Evolutionary conservation across 2,797 vertebrate species (phyloP).

Genomic region (Protonibea diacanthus): DNA sequence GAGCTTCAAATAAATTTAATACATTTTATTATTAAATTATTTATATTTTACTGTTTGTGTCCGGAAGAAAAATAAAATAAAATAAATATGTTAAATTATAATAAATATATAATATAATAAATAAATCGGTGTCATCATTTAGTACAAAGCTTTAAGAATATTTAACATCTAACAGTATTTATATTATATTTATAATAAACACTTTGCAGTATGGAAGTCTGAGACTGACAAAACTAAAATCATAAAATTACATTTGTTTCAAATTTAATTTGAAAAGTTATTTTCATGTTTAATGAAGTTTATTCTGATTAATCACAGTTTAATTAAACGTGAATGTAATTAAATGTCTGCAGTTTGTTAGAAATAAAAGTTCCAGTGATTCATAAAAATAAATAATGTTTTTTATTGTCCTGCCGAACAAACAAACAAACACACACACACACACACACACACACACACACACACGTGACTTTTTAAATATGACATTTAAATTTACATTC

Average conservation of each 20-base stretch:
- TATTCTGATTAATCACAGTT: background rate
- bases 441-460: too few species aligned
- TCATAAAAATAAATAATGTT: conserved; percentile 67
- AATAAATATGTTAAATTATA: too few species aligned
- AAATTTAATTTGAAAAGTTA: too few species aligned
- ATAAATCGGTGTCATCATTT: too few species aligned
- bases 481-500: conserved; percentile 67
- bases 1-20: too few species aligned
- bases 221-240: background rate
- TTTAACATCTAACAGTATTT: too few species aligned
- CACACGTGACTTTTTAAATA: conserved; percentile 49
- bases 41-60: too few species aligned
- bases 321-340: background rate
- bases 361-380: conserved; percentile 11
- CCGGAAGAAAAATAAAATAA: too few species aligned
- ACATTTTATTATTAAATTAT: too few species aligned
- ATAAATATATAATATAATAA: too few species aligned
- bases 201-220: background rate
- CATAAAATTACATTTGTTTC: background rate
- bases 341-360: background rate
- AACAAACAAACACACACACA: background rate
- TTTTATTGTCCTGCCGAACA: conserved; percentile 52
- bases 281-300: too few species aligned
- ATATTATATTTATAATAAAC: background rate
- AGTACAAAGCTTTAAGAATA: too few species aligned